A percentile compares a stretch with the other conserved stretches of the same genome.
Evolutionary conservation across 2,113 vertebrate species (phyloP).

Genomic region (Regulus satrapa): DNA sequence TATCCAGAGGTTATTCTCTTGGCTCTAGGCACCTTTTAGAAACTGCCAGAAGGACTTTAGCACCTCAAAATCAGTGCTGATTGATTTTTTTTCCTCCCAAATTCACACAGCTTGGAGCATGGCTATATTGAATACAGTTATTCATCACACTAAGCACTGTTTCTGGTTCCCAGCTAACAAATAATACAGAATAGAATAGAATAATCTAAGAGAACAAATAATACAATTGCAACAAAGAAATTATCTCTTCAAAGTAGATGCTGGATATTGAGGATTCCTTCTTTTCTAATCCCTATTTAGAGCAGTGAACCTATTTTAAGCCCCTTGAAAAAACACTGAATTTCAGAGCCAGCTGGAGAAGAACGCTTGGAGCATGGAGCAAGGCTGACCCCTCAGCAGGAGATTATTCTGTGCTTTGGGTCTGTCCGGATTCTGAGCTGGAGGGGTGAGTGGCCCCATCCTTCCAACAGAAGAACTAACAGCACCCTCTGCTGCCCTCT

Average conservation of each 20-base stretch:
- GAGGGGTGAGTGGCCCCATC: background rate
- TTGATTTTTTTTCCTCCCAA: background rate
- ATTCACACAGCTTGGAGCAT: background rate
- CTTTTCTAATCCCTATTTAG: background rate
- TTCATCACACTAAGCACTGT: background rate
- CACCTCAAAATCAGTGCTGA: background rate
- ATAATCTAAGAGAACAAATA: background rate
- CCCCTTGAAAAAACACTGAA: background rate
- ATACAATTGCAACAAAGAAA: background rate
- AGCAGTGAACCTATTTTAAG: background rate
- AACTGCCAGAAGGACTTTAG: background rate
- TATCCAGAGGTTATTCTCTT: background rate
- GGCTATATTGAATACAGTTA: background rate
- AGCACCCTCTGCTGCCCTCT: constrained; percentile 2
- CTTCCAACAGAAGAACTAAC: background rate
- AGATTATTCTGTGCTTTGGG: background rate
- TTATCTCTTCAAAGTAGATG: background rate
- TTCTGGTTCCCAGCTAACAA: background rate
- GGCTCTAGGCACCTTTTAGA: background rate
- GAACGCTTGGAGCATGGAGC: accelerated
- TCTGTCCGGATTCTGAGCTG: background rate
- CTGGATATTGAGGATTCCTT: accelerated
- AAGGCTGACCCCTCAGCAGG: background rate
- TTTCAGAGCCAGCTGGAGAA: background rate
- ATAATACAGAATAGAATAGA: background rate